Evolutionary conservation across 2,797 vertebrate genomes (phyloP).

Genomic region (Hoplostethus atlanticus): DNA sequence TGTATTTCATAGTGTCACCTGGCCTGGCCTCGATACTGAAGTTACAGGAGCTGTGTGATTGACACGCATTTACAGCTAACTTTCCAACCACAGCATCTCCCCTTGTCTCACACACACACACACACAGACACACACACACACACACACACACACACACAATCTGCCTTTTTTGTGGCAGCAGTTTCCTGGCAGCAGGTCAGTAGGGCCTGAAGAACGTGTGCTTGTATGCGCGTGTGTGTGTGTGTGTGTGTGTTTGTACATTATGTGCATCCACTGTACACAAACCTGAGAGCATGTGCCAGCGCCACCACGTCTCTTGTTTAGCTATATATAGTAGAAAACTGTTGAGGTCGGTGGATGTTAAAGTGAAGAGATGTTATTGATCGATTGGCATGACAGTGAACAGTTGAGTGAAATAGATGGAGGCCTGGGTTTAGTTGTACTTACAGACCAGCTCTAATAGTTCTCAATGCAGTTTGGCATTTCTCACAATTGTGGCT

Average conservation of each 20-base stretch:
- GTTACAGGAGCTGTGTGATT: conserved; percentile 53
- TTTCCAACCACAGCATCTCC: conserved; percentile 71
- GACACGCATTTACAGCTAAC: conserved; percentile 26
- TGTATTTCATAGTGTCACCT: neutral
- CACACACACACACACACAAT: conserved; percentile 10
- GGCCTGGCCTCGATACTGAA: conserved; percentile 1
- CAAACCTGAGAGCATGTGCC: neutral
- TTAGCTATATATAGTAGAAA: no score
- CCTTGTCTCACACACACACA: neutral
- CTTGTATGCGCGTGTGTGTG: neutral
- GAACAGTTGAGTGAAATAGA: no score
- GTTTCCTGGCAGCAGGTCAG: conserved; percentile 53
- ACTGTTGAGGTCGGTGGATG: no score
- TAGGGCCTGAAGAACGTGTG: neutral
- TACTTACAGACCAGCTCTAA: no score
- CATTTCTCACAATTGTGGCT: no score
- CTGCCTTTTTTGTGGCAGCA: neutral
- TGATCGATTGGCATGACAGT: no score
- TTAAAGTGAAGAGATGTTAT: no score
- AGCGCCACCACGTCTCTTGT: neutral
- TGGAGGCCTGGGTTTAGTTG: no score
- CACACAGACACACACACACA: neutral
- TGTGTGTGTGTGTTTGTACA: neutral
- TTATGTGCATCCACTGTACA: neutral
- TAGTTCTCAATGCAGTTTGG: no score